Evolutionary conservation across 2,888 invertebrate species (phyloP), one percentile per base, ranked within the genome.

Genomic region (Sesamia inferens): DNA sequence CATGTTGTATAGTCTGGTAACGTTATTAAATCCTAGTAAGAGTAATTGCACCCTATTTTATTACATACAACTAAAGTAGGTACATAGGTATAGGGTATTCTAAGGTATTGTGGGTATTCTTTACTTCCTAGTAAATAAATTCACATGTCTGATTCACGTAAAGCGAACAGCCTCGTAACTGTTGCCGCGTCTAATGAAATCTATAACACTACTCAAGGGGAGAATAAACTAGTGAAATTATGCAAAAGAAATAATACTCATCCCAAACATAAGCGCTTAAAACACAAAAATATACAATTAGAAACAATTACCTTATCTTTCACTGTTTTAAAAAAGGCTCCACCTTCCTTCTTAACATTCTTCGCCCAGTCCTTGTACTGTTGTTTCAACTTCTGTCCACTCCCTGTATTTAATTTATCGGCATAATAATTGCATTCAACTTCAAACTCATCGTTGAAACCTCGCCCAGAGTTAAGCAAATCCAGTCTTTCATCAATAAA

Each of bases 381-480:
- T 67, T 94, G 94, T 80, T 94, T 95, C 8, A 95, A 86, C 55
- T 90, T 92, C 92, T 97, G 94, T 71, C 97, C 94, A 88, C 96
- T 93, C 84, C 97, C 94, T 0, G 94, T 92, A 92, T 95, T 89
- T 87, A 96, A 90, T 92, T 96, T 89, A 90, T 96, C 91, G 70
- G 98, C 74, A 97, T 98, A 95, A 48, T 88, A 75, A 75, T 93
- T 94, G 82, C 96, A 96, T 94, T 99, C 99, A 90, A 98, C 97
- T 94, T 99, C 99, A 93, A 99, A 99, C 91, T 99, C 99, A 92
- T 99, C 99, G 54, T 98, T 98, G 92, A 99, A 99, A 0, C 99
- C 99, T 75, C 98, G 96, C 0, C 99, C 99, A n/a, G 98, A 97
- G 92, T 99, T 99, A 81, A 99, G 97, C 97, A 99, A 97, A 86